Conservation (phyloP, 2,113 vertebrate genomes). For the Grammomys surdaster region DNA sequence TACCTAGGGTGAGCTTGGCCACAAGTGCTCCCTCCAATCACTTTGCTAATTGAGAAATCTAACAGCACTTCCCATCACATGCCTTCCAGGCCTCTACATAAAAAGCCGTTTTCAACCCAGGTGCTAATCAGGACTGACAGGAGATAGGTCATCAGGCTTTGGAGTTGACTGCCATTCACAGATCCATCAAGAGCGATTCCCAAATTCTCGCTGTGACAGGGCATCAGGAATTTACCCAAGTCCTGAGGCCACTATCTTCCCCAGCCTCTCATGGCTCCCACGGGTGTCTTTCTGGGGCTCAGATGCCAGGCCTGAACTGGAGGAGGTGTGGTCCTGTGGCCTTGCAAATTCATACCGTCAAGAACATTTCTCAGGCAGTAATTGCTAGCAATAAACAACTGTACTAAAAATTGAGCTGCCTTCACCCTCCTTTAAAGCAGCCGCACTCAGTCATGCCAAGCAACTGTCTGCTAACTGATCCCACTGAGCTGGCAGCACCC, state of each 20-base stretch:
- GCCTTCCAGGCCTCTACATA: background rate
- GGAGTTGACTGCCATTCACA: background rate
- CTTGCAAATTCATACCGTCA: constrained; percentile 1
- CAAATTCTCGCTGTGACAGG: background rate
- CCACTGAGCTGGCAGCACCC: background rate
- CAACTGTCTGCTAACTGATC: background rate
- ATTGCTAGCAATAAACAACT: constrained; percentile 25
- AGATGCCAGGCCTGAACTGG: background rate
- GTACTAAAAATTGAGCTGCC: background rate
- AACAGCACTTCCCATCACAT: background rate
- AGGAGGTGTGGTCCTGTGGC: background rate
- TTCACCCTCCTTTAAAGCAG: background rate
- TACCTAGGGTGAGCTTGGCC: background rate
- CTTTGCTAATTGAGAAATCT: background rate
- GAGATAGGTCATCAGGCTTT: background rate
- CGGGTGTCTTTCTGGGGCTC: background rate
- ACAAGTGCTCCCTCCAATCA: background rate
- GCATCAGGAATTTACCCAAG: background rate
- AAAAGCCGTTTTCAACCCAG: background rate
- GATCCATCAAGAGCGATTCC: background rate
- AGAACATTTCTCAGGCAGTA: constrained; percentile 17
- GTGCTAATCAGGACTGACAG: constrained; percentile 50
- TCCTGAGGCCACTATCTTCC: background rate
- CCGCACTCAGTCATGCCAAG: background rate
- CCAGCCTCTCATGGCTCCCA: background rate